phyloP scores from a whole-genome alignment of 2,888 invertebrate species.

The Drosophila kanekoi region DNA sequence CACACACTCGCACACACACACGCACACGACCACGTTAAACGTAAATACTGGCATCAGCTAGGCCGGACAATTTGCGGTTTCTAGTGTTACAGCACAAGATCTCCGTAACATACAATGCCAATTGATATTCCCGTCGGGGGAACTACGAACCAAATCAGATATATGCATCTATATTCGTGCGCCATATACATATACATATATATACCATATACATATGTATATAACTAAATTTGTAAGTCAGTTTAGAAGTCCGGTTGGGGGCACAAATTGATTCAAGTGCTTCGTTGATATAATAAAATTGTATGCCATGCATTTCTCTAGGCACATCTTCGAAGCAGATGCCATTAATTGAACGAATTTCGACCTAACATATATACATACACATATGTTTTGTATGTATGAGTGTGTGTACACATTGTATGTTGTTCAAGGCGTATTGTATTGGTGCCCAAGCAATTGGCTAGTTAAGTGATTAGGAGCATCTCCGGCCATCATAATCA shows the following conservation, averaged over 20 bases:
- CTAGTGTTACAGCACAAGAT: conserved; percentile 22
- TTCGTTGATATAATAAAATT: conserved; percentile 62
- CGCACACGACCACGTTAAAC: conserved; percentile 1
- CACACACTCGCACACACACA: neutral
- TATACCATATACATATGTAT: neutral
- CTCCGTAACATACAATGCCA: conserved; percentile 13
- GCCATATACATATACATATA: neutral
- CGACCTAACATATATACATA: neutral
- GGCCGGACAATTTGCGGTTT: conserved; percentile 16
- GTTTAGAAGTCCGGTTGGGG: neutral
- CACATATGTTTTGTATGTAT: neutral
- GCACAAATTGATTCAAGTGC: conserved; percentile 66
- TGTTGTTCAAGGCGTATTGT: conserved; percentile 61
- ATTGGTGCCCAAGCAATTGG: conserved; percentile 55
- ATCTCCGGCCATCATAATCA: conserved; percentile 23
- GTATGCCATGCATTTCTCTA: conserved; percentile 69
- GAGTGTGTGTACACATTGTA: neutral
- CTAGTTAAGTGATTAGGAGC: conserved; percentile 33
- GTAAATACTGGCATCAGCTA: neutral
- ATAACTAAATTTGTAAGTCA: neutral
- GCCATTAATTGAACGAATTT: conserved; percentile 51
- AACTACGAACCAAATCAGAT: conserved; percentile 10
- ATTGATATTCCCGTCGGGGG: conserved; percentile 13
- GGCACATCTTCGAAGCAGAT: conserved; percentile 28
- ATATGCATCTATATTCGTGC: neutral